These are phyloP conservation scores for Corythornis vintsioides DNA, from an alignment of 2,113 vertebrate species.

Conservation along the genomic window DNA sequence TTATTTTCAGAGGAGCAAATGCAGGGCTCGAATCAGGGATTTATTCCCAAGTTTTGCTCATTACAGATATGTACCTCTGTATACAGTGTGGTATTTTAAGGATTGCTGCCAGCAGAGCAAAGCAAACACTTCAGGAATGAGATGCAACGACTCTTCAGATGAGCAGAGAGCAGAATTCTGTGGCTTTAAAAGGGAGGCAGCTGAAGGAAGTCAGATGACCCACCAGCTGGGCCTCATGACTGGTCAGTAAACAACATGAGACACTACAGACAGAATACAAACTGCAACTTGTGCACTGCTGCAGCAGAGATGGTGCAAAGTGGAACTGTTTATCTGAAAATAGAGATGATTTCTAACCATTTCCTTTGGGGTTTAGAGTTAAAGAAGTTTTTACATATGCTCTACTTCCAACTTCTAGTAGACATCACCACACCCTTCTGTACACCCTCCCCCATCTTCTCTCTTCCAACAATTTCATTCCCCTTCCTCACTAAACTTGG, in stretches of 20 bases:
- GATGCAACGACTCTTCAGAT: not conserved
- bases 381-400: not conserved
- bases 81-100: not conserved
- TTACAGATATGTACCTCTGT: fast-evolving
- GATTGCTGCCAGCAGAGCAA: not conserved
- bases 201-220: not conserved
- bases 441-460: not conserved
- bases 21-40: not conserved
- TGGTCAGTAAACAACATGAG: not conserved
- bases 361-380: not conserved
- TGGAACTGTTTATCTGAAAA: not conserved
- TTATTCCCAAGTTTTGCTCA: not conserved
- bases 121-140: not conserved
- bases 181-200: not conserved
- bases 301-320: not conserved
- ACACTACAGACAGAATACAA: not conserved
- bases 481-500: not conserved
- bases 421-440: not conserved
- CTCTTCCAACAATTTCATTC: not conserved
- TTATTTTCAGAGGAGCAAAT: not conserved
- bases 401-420: not conserved
- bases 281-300: not conserved
- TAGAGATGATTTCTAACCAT: not conserved
- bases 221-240: not conserved
- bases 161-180: not conserved